A percentile compares a stretch with the other conserved stretches of the same genome.
Conservation (phyloP, 2,797 vertebrate species). For the Cephalopachus bancanus region DNA sequence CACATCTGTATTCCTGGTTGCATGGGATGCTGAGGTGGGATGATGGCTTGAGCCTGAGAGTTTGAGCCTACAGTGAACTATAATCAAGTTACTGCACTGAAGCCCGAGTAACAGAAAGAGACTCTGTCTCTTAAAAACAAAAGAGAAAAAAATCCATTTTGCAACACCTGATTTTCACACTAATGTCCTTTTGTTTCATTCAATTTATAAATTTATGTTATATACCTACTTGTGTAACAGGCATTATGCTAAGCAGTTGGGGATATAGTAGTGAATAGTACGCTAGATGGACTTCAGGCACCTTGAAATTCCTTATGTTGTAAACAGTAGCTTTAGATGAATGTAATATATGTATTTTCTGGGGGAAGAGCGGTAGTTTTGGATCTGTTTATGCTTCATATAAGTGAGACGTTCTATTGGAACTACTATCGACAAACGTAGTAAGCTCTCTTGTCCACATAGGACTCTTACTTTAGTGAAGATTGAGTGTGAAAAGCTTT, state of each 20-base stretch:
- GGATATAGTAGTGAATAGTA: not conserved
- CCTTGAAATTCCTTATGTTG: not conserved
- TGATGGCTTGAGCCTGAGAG: too few species aligned
- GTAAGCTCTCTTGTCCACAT: not conserved
- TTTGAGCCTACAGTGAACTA: too few species aligned
- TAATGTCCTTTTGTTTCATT: not conserved
- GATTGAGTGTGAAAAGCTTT: not conserved
- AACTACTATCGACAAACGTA: not conserved
- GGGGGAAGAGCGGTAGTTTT: not conserved
- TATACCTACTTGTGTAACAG: not conserved
- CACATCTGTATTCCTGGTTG: too few species aligned
- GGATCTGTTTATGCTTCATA: not conserved
- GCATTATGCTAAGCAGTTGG: not conserved
- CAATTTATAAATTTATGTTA: not conserved
- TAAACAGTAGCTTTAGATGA: not conserved
- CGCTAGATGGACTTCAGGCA: not conserved
- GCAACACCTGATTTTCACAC: not conserved
- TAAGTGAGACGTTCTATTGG: not conserved
- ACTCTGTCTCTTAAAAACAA: too few species aligned
- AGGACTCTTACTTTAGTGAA: not conserved
- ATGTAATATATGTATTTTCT: not conserved
- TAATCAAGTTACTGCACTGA: too few species aligned
- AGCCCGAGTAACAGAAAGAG: too few species aligned
- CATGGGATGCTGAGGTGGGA: too few species aligned
- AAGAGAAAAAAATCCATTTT: too few species aligned